Conservation (phyloP, 2,797 vertebrate genomes). For the Pangasius mekongensis region DNA sequence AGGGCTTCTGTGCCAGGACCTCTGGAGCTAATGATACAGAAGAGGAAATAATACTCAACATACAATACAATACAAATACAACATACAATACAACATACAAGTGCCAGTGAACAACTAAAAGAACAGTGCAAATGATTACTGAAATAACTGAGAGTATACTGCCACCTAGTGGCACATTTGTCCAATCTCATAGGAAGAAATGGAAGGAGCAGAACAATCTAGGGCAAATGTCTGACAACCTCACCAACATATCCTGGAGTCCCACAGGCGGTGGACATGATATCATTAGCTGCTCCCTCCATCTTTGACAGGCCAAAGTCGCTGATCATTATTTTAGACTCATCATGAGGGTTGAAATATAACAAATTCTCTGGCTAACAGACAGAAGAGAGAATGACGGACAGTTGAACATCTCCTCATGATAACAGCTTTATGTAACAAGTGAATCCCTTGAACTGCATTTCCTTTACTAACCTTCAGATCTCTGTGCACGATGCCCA, state of each 20-base stretch:
- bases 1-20: slow-evolving; percentile 96
- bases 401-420: not conserved
- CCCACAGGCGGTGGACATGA: slow-evolving; percentile 97
- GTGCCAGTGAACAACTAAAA: slow-evolving; percentile 12
- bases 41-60: not conserved
- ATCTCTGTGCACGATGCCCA: slow-evolving; percentile 95
- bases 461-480: slow-evolving; percentile 80
- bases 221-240: slow-evolving; percentile 52
- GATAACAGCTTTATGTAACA: not conserved
- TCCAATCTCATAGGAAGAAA: not conserved
- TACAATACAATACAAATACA: too few relatives aligned
- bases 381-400: not conserved
- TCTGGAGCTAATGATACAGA: slow-evolving; percentile 85
- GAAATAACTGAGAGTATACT: not conserved
- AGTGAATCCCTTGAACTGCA: not conserved
- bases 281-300: slow-evolving; percentile 89
- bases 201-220: not conserved
- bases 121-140: not conserved
- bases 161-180: not conserved
- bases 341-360: slow-evolving; percentile 92
- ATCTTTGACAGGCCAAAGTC: slow-evolving; percentile 97
- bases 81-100: not conserved
- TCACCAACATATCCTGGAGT: slow-evolving; percentile 96
- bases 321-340: slow-evolving; percentile 98
- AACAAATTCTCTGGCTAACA: slow-evolving; percentile 91